Evolutionary conservation across 2,888 invertebrate genomes (phyloP).

Genomic region (Eristalinus sepulchralis): DNA sequence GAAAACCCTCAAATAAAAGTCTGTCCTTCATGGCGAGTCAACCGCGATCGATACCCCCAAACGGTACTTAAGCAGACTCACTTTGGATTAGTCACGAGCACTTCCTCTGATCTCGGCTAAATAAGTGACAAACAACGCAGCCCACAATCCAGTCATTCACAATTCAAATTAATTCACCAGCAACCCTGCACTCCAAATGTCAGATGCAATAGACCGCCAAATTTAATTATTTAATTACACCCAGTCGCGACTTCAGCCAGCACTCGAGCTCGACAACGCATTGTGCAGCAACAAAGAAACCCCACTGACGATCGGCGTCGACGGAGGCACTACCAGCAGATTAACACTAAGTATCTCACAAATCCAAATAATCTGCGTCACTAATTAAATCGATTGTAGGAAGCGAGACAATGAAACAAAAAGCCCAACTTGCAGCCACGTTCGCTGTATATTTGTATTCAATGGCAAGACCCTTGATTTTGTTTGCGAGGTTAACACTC

Average conservation of each 20-base stretch:
- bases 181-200: conserved; percentile 15
- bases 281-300: conserved; percentile 12
- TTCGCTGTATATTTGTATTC: neutral
- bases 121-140: neutral
- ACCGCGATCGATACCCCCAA: neutral
- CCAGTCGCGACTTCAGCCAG: neutral
- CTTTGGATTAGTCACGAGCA: neutral
- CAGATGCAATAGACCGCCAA: conserved; percentile 11
- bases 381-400: conserved; percentile 42
- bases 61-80: neutral
- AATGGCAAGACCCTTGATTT: conserved; percentile 25
- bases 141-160: neutral
- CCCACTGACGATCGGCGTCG: neutral
- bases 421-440: neutral
- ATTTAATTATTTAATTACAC: conserved; percentile 23
- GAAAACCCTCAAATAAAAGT: neutral
- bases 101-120: neutral
- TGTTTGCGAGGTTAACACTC: conserved; percentile 42
- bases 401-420: neutral
- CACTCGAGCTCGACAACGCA: neutral
- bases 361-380: conserved; percentile 23
- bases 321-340: neutral
- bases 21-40: neutral
- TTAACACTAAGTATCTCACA: neutral
- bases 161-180: neutral